Evolutionary conservation across 2,797 vertebrate species (phyloP).

Genomic region (Sebastes itinus): DNA sequence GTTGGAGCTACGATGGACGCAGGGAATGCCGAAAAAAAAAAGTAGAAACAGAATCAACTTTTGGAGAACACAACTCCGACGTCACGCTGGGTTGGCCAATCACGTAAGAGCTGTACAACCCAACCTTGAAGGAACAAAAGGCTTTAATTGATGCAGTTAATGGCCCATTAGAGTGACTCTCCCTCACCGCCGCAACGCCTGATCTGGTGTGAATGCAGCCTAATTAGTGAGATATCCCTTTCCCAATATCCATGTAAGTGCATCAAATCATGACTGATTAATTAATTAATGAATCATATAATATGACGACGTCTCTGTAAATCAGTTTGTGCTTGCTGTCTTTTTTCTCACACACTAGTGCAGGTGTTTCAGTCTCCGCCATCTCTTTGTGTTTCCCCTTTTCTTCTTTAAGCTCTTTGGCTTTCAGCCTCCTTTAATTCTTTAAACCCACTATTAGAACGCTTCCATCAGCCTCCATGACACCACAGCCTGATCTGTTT

Average conservation of each 20-base stretch:
- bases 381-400: conserved; percentile 3
- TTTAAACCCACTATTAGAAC: conserved; percentile 42
- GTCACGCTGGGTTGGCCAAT: too few relatives aligned
- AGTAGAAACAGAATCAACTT: too few relatives aligned
- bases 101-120: too few relatives aligned
- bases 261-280: neutral
- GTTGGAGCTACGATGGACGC: fast-evolving
- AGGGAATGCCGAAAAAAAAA: too few relatives aligned
- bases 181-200: too few relatives aligned
- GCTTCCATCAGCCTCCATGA: conserved; percentile 6
- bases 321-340: neutral
- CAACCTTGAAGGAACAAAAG: too few relatives aligned
- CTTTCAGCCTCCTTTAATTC: conserved; percentile 41
- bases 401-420: conserved; percentile 32
- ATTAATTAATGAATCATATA: neutral
- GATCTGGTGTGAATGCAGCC: too few relatives aligned
- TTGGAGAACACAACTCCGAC: neutral
- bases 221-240: neutral
- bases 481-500: conserved; percentile 21
- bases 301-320: neutral
- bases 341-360: neutral
- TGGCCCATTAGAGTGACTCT: too few relatives aligned
- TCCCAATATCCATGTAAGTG: neutral
- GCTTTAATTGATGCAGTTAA: fast-evolving
- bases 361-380: neutral